phyloP scores from a whole-genome alignment of 64 coral and sea anemone species.

The Montipora capricornis region DNA sequence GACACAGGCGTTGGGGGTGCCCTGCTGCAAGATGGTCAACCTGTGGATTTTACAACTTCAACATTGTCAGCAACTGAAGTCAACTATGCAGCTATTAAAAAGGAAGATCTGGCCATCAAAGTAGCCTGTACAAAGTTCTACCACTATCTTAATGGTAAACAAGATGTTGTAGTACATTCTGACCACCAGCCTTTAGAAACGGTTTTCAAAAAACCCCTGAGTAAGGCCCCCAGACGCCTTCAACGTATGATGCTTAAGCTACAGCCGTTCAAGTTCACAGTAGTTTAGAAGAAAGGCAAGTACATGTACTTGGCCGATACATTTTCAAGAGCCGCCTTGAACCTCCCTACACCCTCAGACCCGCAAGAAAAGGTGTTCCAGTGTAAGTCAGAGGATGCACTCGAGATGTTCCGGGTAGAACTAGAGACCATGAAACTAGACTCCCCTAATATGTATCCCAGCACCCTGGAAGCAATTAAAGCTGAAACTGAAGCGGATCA shows the following conservation, averaged over 20 bases:
- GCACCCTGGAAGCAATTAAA: constrained; percentile 26
- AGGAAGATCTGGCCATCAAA: constrained; percentile 55
- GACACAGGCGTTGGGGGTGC: constrained; percentile 62
- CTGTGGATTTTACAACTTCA: constrained; percentile 66
- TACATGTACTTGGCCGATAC: constrained; percentile 47
- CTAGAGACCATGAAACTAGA: background rate
- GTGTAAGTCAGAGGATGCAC: background rate
- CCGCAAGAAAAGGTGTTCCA: background rate
- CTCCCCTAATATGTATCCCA: constrained; percentile 14
- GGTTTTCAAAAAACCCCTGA: constrained; percentile 53
- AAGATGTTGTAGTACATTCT: constrained; percentile 61
- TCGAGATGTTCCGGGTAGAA: background rate
- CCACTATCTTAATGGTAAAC: constrained; percentile 63
- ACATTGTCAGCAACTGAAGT: constrained; percentile 58
- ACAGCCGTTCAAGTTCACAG: constrained; percentile 60
- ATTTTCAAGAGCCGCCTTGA: background rate
- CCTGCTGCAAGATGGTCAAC: constrained; percentile 35
- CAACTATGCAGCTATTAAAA: constrained; percentile 63
- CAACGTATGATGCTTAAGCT: constrained; percentile 65
- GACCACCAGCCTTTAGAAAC: constrained; percentile 65
- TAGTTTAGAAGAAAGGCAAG: constrained; percentile 64
- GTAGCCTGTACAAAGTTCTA: constrained; percentile 60
- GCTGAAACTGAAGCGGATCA: constrained; percentile 10
- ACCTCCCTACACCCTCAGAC: constrained; percentile 32
- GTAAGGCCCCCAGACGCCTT: constrained; percentile 35